Evolutionary conservation across 37 sponge, comb jelly and placozoan genomes (phyloP).

Genomic region (Eunapius fragilis): DNA sequence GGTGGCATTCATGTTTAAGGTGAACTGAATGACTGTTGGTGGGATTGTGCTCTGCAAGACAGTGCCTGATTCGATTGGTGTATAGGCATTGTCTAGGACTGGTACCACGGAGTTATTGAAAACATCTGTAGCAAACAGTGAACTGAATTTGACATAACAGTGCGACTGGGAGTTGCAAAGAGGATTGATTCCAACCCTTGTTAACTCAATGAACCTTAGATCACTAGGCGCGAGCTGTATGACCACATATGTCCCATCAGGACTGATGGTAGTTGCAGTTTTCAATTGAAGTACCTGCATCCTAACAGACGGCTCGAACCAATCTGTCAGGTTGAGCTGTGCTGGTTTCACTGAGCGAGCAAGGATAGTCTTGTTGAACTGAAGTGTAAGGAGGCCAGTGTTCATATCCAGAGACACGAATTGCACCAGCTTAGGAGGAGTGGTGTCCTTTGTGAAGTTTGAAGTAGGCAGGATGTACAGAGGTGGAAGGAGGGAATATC

Average conservation of each 20-base stretch:
- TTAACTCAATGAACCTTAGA: slow-evolving; percentile 58
- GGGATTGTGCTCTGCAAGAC: slow-evolving; percentile 52
- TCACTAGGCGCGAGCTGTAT: slow-evolving; percentile 61
- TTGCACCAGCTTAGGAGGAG: slow-evolving; percentile 60
- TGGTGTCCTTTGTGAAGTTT: slow-evolving; percentile 48
- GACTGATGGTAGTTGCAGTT: slow-evolving; percentile 29
- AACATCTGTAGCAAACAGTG: slow-evolving; percentile 64
- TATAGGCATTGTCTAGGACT: slow-evolving; percentile 42
- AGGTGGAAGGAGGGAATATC: slow-evolving; percentile 29
- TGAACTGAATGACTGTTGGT: slow-evolving; percentile 59
- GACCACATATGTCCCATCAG: slow-evolving; percentile 68
- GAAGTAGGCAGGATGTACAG: background rate
- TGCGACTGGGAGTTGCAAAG: slow-evolving; percentile 39
- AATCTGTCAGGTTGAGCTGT: slow-evolving; percentile 64
- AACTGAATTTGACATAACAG: slow-evolving; percentile 72
- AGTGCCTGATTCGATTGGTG: slow-evolving; percentile 3
- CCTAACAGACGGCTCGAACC: slow-evolving; percentile 39
- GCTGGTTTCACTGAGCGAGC: slow-evolving; percentile 38
- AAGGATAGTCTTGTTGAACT: slow-evolving; percentile 79
- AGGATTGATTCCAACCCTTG: background rate
- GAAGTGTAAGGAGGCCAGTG: slow-evolving; percentile 59
- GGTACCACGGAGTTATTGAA: slow-evolving; percentile 57
- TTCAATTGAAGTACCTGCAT: slow-evolving; percentile 38
- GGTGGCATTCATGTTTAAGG: slow-evolving; percentile 63
- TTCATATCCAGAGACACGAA: slow-evolving; percentile 77